Evolutionary conservation across 2,888 invertebrate species (phyloP), one percentile per base, ranked within the genome.

Genomic region (Caenorhabditis uteleia): DNA sequence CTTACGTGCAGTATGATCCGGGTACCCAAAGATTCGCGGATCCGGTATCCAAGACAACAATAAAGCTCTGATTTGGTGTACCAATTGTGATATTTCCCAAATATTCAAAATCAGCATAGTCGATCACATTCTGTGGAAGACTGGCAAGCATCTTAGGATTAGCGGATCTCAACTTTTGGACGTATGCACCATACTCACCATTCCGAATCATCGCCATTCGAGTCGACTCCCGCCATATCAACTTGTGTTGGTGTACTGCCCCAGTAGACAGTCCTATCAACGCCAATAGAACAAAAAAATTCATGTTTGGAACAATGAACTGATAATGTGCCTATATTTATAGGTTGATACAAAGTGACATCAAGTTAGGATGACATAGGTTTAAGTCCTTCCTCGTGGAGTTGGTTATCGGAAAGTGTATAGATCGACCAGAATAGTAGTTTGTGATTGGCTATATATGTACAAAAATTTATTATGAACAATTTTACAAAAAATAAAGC

Each of bases 71-170:
- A n/a, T 79, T 74, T 10, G 86, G 86, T 6, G 85, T 85, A 39
- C 86, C 86, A 85, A 97, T 91, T 7, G 75, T 64, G 44, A 86
- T 86, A 31, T 74, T 82, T 34, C 86, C 86, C 79, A 85, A 86
- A 71, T 86, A 86, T 68, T 86, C 70, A 18, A 56, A 56, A 48
- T 67, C 67, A 40, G 50, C 57, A 40, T 48, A 67, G 34, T 67
- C 67, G 47, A 61, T 55, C 31, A 67, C 59, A 29, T 57, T 53
- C 25, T 58, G 59, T 33, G 55, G 50, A 3, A 50, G 40, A 21
- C 44, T 58, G 34, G 57, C 64, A 23, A 51, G 47, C 23, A 12
- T 40, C 18, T 45, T 65, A 33, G 64, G 56, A 31, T 46, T 42
- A 29, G 56, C 49, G 33, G 44, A 53, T 40, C 61, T 48, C 14